Conservation (phyloP, 2,888 invertebrate species). For the Ichneumon xanthorius region DNA sequence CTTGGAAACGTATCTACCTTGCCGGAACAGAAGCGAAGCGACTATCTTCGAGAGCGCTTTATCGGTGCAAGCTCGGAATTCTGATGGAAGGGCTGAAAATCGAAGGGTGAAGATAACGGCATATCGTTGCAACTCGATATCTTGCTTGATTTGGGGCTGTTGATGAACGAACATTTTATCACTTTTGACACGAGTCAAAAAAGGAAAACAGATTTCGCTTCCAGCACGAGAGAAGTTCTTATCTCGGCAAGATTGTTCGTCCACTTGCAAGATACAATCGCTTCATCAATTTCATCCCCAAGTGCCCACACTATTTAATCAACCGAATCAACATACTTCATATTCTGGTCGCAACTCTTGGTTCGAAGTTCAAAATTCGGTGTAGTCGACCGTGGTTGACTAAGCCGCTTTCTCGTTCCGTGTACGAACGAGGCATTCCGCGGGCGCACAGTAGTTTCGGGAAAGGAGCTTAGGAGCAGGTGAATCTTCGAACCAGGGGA, state of each 20-base stretch:
- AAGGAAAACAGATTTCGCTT: background rate
- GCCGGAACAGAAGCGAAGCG: background rate
- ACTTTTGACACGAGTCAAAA: background rate
- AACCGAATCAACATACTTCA: background rate
- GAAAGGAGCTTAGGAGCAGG: slow-evolving; percentile 49
- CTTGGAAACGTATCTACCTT: background rate
- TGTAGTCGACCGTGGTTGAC: slow-evolving; percentile 1
- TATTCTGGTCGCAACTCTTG: background rate
- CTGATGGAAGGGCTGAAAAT: background rate
- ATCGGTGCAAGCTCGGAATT: slow-evolving; percentile 13
- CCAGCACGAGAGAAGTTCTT: background rate
- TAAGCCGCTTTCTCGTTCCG: slow-evolving; percentile 21
- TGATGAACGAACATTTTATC: background rate
- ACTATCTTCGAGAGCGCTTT: background rate
- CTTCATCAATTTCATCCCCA: background rate
- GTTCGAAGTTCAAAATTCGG: slow-evolving; percentile 23
- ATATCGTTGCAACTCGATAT: background rate
- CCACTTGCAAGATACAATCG: background rate
- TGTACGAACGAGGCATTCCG: background rate
- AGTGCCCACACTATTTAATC: background rate
- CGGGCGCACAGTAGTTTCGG: slow-evolving; percentile 18
- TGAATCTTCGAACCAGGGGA: slow-evolving; percentile 26
- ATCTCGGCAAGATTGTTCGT: background rate
- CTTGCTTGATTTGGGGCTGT: background rate
- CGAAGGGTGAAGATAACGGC: background rate